These are phyloP conservation scores for Eriosoma lanigerum DNA, from an alignment of 1,140 invertebrate species.

Conservation along the genomic window DNA sequence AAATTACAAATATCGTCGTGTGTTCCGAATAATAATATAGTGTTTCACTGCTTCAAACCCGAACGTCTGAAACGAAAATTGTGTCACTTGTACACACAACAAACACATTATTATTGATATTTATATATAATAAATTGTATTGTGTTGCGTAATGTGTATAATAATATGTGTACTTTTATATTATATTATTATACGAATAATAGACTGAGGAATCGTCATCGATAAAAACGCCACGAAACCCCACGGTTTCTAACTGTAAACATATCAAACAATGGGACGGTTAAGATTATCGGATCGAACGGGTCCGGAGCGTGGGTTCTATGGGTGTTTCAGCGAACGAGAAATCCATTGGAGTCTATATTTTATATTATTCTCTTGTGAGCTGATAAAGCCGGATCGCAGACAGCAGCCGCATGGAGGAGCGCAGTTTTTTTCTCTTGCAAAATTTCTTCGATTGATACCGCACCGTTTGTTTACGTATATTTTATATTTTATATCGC, in stretches of 20 bases:
- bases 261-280: slow-evolving; percentile 25
- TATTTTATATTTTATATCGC: no score
- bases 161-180: neutral
- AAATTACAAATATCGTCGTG: no score
- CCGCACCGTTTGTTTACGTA: no score
- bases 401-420: neutral
- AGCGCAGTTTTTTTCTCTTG: neutral
- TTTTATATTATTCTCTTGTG: neutral
- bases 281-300: slow-evolving; percentile 36
- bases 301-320: slow-evolving; percentile 21
- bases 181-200: neutral
- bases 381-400: neutral
- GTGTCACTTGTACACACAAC: no score
- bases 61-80: no score
- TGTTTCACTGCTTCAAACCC: neutral
- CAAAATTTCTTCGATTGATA: no score
- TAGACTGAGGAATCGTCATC: slow-evolving; percentile 9
- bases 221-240: slow-evolving; percentile 32
- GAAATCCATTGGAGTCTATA: neutral
- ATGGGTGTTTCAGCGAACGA: slow-evolving; percentile 1
- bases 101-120: no score
- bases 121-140: neutral
- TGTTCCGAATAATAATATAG: no score
- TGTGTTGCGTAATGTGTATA: neutral
- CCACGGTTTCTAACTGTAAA: slow-evolving; percentile 40